Conservation (phyloP, 2,888 invertebrate genomes). For the Campopleginae sp. region DNA sequence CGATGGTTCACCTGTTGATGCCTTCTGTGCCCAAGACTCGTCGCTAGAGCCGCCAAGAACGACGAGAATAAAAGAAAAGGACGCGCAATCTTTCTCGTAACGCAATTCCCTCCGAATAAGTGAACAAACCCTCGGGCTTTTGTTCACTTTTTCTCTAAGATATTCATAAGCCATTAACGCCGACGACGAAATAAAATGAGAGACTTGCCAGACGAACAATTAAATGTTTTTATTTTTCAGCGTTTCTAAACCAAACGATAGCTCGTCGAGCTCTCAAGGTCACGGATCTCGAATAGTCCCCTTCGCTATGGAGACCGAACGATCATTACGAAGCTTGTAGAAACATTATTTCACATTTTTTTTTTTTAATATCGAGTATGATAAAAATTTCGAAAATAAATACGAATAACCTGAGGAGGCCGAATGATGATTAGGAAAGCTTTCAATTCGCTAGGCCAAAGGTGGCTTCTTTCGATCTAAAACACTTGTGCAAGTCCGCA, state of each 20-base stretch:
- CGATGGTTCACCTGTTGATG: conserved; percentile 78
- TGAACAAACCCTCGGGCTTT: no score
- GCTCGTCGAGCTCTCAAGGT: no score
- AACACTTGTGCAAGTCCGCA: conserved; percentile 28
- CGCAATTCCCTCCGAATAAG: neutral
- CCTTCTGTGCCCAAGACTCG: conserved; percentile 67
- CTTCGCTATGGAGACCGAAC: no score
- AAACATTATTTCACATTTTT: neutral
- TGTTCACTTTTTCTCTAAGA: no score
- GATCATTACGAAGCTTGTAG: no score
- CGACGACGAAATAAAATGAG: no score
- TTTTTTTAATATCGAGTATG: neutral
- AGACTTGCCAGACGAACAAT: no score
- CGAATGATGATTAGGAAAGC: conserved; percentile 13
- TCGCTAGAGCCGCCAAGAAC: conserved; percentile 59
- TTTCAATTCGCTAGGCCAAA: neutral
- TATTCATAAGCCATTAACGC: no score
- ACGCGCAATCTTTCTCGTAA: neutral
- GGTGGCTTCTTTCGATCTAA: conserved; percentile 27
- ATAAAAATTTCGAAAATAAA: neutral
- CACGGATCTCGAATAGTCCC: no score
- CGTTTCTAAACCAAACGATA: no score
- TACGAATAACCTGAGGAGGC: neutral
- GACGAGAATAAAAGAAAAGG: conserved; percentile 30
- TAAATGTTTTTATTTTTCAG: no score